Percentiles rank a stretch among this genome's conserved stretches.
Conservation (phyloP, 2,113 vertebrate species). For the Bujurquina vittata region DNA sequence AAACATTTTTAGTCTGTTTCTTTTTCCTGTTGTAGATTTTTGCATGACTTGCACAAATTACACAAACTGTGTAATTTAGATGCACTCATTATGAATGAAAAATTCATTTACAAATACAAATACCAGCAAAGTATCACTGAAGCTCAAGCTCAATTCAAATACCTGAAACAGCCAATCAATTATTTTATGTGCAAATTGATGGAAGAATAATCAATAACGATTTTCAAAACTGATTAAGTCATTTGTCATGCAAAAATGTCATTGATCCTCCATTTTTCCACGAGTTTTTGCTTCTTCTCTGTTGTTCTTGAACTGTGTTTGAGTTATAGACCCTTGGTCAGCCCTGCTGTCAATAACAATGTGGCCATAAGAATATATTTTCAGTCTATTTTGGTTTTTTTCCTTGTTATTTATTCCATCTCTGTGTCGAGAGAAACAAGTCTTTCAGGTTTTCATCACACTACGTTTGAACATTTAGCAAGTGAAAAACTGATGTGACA, state of each 20-base stretch:
- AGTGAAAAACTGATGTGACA: not conserved
- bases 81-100: not conserved
- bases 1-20: not conserved
- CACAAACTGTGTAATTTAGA: not conserved
- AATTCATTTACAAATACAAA: not conserved
- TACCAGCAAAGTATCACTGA: not conserved
- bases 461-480: not conserved
- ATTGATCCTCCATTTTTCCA: not conserved
- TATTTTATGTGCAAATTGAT: not conserved
- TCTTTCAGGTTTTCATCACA: not conserved
- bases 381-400: not conserved
- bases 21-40: not conserved
- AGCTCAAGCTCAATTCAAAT: not conserved
- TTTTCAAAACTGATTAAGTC: not conserved
- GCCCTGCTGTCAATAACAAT: not conserved
- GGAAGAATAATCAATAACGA: not conserved
- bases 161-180: not conserved
- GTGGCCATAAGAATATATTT: not conserved
- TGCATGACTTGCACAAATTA: not conserved
- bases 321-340: not conserved
- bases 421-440: not conserved
- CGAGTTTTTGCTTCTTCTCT: not conserved
- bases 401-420: not conserved
- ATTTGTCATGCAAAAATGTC: slow-evolving; percentile 1
- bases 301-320: not conserved